A percentile compares a stretch with the other conserved stretches of the same genome.
Conservation (phyloP, 2,888 invertebrate species). For the Eulithis testata region DNA sequence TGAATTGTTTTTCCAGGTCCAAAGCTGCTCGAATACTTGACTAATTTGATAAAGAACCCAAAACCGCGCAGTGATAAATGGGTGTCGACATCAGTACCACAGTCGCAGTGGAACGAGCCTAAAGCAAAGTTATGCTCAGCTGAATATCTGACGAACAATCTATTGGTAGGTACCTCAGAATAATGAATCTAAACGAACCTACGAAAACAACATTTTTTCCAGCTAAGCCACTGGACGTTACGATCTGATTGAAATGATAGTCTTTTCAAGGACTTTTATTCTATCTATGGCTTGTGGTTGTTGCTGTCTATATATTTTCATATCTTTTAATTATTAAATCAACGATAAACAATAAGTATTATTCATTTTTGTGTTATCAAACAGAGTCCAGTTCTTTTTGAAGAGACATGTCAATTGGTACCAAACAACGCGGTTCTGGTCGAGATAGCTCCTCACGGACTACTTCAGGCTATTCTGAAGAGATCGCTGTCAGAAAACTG, state of each 20-base stretch:
- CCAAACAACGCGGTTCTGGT: conserved; percentile 92
- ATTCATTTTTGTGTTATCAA: background rate
- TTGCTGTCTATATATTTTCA: too few relatives aligned
- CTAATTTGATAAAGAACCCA: conserved; percentile 83
- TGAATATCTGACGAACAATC: conserved; percentile 92
- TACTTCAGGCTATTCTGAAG: conserved; percentile 94
- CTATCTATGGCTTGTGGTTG: too few relatives aligned
- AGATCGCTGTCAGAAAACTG: conserved; percentile 87
- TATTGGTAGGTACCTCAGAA: conserved; percentile 73
- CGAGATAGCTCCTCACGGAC: conserved; percentile 95
- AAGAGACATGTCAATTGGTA: conserved; percentile 90
- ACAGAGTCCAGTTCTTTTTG: conserved; percentile 88
- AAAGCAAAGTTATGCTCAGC: conserved; percentile 86
- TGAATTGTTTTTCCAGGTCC: conserved; percentile 21
- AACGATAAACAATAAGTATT: too few relatives aligned
- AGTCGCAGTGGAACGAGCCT: conserved; percentile 81
- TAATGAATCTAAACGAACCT: too few relatives aligned
- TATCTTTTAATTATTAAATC: too few relatives aligned
- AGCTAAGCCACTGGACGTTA: too few relatives aligned
- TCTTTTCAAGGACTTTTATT: too few relatives aligned
- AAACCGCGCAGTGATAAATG: conserved; percentile 88
- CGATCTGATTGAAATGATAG: too few relatives aligned
- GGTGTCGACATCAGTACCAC: conserved; percentile 91
- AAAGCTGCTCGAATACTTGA: conserved; percentile 53
- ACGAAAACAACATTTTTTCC: too few relatives aligned